Conservation (phyloP, 2,113 vertebrate species). For the Bufo gargarizans region DNA sequence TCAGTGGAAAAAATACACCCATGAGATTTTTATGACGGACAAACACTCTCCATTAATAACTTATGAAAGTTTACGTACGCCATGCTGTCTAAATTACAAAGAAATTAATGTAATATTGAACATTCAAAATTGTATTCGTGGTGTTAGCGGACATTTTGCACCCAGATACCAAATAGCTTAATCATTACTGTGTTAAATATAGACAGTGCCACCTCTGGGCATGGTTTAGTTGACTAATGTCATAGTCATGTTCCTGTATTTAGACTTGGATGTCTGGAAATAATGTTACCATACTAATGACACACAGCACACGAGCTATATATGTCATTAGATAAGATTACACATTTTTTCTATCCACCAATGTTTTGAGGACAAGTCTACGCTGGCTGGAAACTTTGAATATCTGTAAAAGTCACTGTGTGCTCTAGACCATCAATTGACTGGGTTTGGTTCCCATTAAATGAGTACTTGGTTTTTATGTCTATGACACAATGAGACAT, state of each 20-base stretch:
- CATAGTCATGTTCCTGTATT: background rate
- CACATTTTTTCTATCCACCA: background rate
- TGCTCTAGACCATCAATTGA: constrained; percentile 21
- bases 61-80: too few species aligned
- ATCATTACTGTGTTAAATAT: too few species aligned
- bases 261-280: background rate
- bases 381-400: background rate
- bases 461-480: background rate
- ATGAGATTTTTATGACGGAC: too few species aligned
- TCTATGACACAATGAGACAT: constrained; percentile 16
- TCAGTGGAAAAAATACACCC: too few species aligned
- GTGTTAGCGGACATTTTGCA: background rate
- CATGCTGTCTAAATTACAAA: background rate
- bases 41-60: too few species aligned
- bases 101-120: background rate
- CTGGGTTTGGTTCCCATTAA: constrained; percentile 14
- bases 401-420: background rate
- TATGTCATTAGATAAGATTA: background rate
- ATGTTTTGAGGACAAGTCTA: background rate
- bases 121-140: background rate
- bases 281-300: background rate
- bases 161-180: background rate
- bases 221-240: background rate
- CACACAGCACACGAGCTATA: background rate
- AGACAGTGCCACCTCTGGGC: background rate